A percentile compares a stretch with the other conserved stretches of the same genome.
phyloP scores from a whole-genome alignment of 2,113 vertebrate species.

The Scytalopus superciliaris region DNA sequence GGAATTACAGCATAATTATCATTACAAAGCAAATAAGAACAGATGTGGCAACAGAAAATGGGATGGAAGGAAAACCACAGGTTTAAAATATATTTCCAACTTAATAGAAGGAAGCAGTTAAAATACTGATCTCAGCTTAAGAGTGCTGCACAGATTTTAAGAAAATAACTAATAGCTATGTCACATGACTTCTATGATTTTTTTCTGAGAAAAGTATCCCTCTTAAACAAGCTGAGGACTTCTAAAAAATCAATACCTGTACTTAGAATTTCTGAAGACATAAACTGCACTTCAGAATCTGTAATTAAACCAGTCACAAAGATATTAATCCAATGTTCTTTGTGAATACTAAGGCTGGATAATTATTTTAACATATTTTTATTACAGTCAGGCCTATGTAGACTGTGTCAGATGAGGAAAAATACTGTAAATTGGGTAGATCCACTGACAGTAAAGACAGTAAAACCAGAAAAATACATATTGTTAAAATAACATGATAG shows the following conservation, averaged over 20 bases:
- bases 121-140: background rate
- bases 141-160: background rate
- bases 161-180: background rate
- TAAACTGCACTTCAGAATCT: background rate
- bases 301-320: background rate
- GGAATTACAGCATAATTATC: background rate
- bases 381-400: background rate
- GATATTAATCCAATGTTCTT: background rate
- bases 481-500: background rate
- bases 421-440: background rate
- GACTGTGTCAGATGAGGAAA: background rate
- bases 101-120: background rate
- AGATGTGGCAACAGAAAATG: background rate
- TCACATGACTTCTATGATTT: background rate
- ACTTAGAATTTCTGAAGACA: background rate
- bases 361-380: background rate
- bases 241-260: background rate
- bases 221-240: background rate
- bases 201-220: background rate
- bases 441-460: background rate
- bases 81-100: background rate
- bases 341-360: background rate
- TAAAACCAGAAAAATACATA: background rate
- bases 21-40: background rate
- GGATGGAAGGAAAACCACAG: background rate